Base-by-base conservation (phyloP, 2,797 vertebrate genomes). In the Scleropages formosus region DNA sequence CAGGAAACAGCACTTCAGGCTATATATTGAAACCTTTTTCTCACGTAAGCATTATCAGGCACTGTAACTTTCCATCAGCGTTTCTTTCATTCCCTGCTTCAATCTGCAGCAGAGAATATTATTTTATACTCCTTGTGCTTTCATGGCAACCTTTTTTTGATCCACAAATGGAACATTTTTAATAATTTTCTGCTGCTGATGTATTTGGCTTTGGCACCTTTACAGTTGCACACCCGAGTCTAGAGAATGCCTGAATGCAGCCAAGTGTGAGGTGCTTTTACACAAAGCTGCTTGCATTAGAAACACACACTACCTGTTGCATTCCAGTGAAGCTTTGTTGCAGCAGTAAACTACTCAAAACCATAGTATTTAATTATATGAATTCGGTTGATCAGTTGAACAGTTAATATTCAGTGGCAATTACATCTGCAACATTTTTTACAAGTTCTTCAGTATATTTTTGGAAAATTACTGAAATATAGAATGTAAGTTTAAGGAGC, bases 131-230 rank as follows among this genome's bases (percentile, higher is more conserved):
- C n/a, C 68, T 56, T n/a, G 49, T 10, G 49, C 56, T 51, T 56
- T 56, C 22, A 27, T 16, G 16, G 47, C 24, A 22, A 26, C 68
- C 27, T 24, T 31, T 24, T 31, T 70, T 4, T 24, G 24, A 39
- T n/a, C 31, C 39, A 58, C 22, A 51, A 31, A 61, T 56, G 27
- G 10, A 44, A 24, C 49, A 27, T 67, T 59, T 67, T 8, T 22
- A 85, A 87, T 86, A 85, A 88, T 85, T 87, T 82, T 85, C 78
- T 84, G 78, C 83, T 85, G 74, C 71, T 81, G 80, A 86, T 85
- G 79, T 77, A 73, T 85, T 83, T 80, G 79, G 81, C 83, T 84
- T 87, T 87, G 85, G 83, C 80, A 80, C 80, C 78, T 78, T 82
- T 80, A 85, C 84, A 77, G 87, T 82, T 78, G 87, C 84, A 82